phyloP scores from a whole-genome alignment of 2,797 vertebrate genomes.

The Limnodromus scolopaceus region DNA sequence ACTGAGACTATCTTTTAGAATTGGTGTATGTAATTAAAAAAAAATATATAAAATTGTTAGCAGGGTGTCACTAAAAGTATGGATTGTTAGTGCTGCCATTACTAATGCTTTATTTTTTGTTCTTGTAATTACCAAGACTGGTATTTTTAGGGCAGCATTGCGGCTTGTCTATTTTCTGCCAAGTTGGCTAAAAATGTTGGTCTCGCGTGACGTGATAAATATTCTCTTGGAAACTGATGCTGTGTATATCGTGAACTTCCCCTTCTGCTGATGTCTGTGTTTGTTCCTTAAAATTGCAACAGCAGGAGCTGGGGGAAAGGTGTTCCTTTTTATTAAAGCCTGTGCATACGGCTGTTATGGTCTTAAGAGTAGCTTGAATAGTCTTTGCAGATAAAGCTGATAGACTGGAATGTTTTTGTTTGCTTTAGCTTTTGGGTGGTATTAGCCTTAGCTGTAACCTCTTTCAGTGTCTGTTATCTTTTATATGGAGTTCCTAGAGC shows the following conservation, averaged over 20 bases:
- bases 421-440: conserved; percentile 23
- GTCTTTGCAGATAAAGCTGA: neutral
- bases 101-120: neutral
- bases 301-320: neutral
- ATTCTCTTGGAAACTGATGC: conserved; percentile 6
- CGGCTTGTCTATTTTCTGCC: conserved; percentile 51
- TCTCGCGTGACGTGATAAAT: conserved; percentile 2
- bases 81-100: neutral
- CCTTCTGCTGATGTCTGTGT: neutral
- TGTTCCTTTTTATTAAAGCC: neutral
- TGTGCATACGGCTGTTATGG: neutral
- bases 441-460: conserved; percentile 40
- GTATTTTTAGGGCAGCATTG: conserved; percentile 65
- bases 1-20: neutral
- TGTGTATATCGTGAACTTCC: conserved; percentile 3
- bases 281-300: neutral
- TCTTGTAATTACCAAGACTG: neutral
- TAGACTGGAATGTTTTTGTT: conserved; percentile 24
- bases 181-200: conserved; percentile 49
- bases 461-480: conserved; percentile 6
- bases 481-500: neutral
- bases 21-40: neutral
- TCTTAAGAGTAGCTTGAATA: neutral
- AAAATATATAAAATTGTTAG: neutral
- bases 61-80: neutral